Evolutionary conservation across 1,140 invertebrate species (phyloP).

Genomic region (Bombyx mandarina): DNA sequence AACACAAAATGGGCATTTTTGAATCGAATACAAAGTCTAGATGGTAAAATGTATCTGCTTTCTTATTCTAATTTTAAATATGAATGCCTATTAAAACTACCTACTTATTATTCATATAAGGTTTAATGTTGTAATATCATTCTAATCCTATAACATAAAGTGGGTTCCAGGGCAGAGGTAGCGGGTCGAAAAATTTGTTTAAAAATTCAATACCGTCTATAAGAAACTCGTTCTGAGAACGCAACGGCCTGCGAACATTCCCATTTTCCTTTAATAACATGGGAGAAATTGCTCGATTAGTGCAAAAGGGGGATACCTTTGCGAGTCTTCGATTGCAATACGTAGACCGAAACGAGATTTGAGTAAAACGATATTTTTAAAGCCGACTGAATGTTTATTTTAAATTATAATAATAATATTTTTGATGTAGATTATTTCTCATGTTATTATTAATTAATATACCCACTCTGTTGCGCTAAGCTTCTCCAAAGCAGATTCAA

Average conservation of each 20-base stretch:
- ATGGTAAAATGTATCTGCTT: no score
- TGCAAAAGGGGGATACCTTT: conserved; percentile 41
- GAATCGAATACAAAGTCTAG: no score
- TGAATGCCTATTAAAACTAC: conserved; percentile 8
- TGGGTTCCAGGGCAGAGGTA: conserved; percentile 29
- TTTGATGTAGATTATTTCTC: no score
- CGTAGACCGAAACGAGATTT: conserved; percentile 24
- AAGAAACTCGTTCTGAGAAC: conserved; percentile 57
- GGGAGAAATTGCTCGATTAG: conserved; percentile 65
- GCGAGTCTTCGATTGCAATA: conserved; percentile 36
- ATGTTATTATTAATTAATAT: no score
- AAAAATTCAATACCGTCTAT: conserved; percentile 58
- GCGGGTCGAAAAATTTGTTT: conserved; percentile 56
- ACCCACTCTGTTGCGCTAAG: no score
- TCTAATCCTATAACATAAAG: conserved; percentile 55
- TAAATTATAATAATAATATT: not conserved
- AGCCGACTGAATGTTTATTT: not conserved
- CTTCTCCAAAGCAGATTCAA: no score
- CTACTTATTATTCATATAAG: conserved; percentile 34
- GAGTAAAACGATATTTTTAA: conserved; percentile 16
- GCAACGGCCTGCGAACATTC: conserved; percentile 59
- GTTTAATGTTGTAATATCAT: conserved; percentile 47
- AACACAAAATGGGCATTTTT: no score
- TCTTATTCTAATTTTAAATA: not conserved
- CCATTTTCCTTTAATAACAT: conserved; percentile 64